These are phyloP conservation scores for Drosophila eohydei DNA, from an alignment of 2,888 invertebrate genomes.

Conservation along the genomic window DNA sequence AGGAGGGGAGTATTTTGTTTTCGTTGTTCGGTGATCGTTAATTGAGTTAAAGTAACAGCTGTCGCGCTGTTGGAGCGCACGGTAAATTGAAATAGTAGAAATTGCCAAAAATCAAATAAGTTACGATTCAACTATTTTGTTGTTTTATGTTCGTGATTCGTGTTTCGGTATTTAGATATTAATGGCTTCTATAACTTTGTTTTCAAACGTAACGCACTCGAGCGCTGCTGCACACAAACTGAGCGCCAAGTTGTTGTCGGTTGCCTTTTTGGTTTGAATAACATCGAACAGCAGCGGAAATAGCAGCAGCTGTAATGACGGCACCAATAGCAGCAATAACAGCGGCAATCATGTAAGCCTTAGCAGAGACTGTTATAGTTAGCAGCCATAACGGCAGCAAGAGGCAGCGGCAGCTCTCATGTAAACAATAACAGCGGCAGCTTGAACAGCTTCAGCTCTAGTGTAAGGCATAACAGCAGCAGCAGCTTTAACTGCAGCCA, in stretches of 20 bases:
- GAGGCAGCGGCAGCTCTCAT: neutral
- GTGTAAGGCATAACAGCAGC: neutral
- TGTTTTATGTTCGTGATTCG: slow-evolving; percentile 6
- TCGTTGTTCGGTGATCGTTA: slow-evolving; percentile 69
- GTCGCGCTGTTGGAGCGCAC: slow-evolving; percentile 36
- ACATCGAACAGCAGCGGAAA: neutral
- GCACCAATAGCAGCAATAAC: neutral
- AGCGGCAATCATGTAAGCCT: neutral
- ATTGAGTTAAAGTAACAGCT: slow-evolving; percentile 76
- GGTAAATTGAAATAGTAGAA: slow-evolving; percentile 37
- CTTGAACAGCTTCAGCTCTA: too few relatives aligned
- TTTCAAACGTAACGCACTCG: slow-evolving; percentile 58
- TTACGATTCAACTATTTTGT: slow-evolving; percentile 42
- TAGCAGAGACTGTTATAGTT: neutral
- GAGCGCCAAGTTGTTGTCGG: slow-evolving; percentile 34
- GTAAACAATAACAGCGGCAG: neutral
- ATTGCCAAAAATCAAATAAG: slow-evolving; percentile 48
- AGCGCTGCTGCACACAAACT: slow-evolving; percentile 65
- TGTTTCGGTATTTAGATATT: neutral
- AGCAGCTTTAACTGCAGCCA: neutral
- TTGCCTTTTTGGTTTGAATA: slow-evolving; percentile 63
- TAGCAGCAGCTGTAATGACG: slow-evolving; percentile 18
- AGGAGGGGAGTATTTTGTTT: slow-evolving; percentile 29
- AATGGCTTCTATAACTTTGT: slow-evolving; percentile 3
- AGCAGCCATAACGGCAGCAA: neutral